A percentile compares a stretch with the other conserved stretches of the same genome.
phyloP scores from a whole-genome alignment of 1,140 invertebrate species.

The Drosophila persimilis region DNA sequence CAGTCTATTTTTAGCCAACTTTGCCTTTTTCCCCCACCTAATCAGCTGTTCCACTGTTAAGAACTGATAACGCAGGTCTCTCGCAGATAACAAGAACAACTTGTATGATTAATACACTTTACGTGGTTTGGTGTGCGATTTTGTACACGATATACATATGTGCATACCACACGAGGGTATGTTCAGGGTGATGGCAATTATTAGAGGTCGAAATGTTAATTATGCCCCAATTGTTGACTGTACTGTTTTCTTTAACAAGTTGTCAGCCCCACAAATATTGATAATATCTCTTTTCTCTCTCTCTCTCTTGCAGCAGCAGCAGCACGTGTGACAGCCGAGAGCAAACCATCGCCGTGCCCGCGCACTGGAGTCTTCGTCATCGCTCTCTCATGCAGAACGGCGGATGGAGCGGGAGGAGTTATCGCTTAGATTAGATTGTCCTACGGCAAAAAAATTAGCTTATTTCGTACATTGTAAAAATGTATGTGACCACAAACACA shows the following conservation, averaged over 20 bases:
- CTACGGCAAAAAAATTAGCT: conserved; percentile 42
- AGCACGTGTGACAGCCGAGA: background rate
- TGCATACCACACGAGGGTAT: conserved; percentile 7
- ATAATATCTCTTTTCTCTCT: conserved; percentile 7
- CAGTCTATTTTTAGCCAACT: conserved; percentile 36
- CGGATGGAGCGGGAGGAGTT: conserved; percentile 25
- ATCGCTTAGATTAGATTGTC: conserved; percentile 52
- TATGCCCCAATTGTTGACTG: conserved; percentile 40
- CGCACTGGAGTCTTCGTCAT: too few species aligned
- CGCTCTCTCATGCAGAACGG: background rate
- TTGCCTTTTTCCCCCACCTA: conserved; percentile 25
- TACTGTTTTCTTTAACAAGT: conserved; percentile 1
- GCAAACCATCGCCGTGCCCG: background rate
- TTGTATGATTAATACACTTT: conserved; percentile 46
- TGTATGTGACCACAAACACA: conserved; percentile 40
- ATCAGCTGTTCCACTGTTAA: conserved; percentile 43
- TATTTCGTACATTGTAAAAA: conserved; percentile 43
- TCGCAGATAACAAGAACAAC: conserved; percentile 58
- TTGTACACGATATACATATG: background rate
- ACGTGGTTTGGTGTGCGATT: conserved; percentile 4
- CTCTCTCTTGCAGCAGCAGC: conserved; percentile 44
- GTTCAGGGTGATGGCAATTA: conserved; percentile 52
- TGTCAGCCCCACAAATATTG: conserved; percentile 12
- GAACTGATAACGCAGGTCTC: conserved; percentile 48
- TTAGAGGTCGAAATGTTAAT: conserved; percentile 70